A percentile compares a stretch with the other conserved stretches of the same genome.
These are phyloP conservation scores for Aradophagus sp. DNA, from an alignment of 1,140 invertebrate genomes.

Conservation along the genomic window DNA sequence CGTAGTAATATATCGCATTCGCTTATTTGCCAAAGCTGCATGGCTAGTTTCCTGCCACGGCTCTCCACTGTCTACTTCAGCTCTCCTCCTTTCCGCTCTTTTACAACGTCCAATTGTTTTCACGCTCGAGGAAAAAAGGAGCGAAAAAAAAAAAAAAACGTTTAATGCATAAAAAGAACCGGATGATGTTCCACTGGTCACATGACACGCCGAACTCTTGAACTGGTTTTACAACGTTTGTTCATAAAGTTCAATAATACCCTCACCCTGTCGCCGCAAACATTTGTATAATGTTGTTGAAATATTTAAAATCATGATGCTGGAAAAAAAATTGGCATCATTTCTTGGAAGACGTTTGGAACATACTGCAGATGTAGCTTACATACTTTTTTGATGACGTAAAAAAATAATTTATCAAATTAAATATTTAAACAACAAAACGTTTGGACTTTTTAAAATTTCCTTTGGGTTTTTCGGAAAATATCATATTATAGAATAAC, in stretches of 20 bases:
- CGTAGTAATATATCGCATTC: slow-evolving; percentile 61
- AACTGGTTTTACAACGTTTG: slow-evolving; percentile 39
- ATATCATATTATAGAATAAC: no score
- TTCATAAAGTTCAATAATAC: slow-evolving; percentile 24
- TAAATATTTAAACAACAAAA: no score
- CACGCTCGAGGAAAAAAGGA: slow-evolving; percentile 38
- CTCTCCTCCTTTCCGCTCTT: slow-evolving; percentile 54
- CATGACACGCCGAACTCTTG: slow-evolving; percentile 50
- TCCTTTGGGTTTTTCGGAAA: no score
- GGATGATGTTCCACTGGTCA: slow-evolving; percentile 52
- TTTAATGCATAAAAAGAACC: slow-evolving; percentile 53
- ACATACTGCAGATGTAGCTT: no score
- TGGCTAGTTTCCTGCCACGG: slow-evolving; percentile 57
- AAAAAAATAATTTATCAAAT: no score
- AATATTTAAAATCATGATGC: slow-evolving; percentile 14
- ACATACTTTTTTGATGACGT: no score
- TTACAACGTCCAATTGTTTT: slow-evolving; percentile 56
- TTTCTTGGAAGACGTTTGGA: no score
- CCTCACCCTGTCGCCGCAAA: slow-evolving; percentile 17
- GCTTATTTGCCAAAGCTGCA: slow-evolving; percentile 61
- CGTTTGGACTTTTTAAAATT: no score
- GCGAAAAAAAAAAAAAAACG: slow-evolving; percentile 51
- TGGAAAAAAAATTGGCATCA: slow-evolving; percentile 25
- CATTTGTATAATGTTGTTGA: slow-evolving; percentile 32
- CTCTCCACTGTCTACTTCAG: slow-evolving; percentile 48